These are phyloP conservation scores for Alosa alosa DNA, from an alignment of 2,113 vertebrate genomes.

Conservation along the genomic window DNA sequence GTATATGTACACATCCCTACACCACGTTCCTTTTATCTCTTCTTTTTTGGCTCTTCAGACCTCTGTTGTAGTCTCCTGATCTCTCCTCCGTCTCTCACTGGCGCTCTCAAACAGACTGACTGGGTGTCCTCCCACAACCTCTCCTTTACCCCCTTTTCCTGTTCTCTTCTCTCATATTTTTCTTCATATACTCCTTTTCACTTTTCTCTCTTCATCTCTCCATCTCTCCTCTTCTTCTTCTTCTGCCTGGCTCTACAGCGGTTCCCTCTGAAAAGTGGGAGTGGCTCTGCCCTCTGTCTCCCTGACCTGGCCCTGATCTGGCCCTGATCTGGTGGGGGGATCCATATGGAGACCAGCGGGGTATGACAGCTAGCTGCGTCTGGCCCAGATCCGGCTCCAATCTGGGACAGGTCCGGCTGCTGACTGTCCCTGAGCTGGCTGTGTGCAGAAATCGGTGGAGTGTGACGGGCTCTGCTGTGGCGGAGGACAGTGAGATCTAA, in stretches of 20 bases:
- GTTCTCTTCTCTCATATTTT: not conserved
- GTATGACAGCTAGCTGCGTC: not conserved
- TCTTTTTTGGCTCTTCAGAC: no score
- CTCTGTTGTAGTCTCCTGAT: no score
- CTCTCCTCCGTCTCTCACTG: slow-evolving; percentile 3
- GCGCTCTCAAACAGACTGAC: slow-evolving; percentile 19
- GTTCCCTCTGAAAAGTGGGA: not conserved
- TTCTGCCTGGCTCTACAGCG: not conserved
- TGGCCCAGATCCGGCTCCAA: not conserved
- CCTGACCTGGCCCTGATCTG: no score
- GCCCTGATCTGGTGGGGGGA: no score
- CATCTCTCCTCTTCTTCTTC: not conserved
- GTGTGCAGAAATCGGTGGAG: not conserved
- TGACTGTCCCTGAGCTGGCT: not conserved
- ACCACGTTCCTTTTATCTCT: not conserved
- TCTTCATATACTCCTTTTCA: not conserved
- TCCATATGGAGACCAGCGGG: no score
- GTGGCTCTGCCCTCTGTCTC: not conserved
- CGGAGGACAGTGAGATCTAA: not conserved
- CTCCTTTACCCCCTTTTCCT: not conserved
- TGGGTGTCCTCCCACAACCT: not conserved
- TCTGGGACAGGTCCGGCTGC: not conserved
- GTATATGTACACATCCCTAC: not conserved
- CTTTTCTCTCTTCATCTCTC: not conserved
- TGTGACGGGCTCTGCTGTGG: not conserved